Base-by-base conservation (phyloP, 2,797 vertebrate species). In the Calcarius lapponicus region DNA sequence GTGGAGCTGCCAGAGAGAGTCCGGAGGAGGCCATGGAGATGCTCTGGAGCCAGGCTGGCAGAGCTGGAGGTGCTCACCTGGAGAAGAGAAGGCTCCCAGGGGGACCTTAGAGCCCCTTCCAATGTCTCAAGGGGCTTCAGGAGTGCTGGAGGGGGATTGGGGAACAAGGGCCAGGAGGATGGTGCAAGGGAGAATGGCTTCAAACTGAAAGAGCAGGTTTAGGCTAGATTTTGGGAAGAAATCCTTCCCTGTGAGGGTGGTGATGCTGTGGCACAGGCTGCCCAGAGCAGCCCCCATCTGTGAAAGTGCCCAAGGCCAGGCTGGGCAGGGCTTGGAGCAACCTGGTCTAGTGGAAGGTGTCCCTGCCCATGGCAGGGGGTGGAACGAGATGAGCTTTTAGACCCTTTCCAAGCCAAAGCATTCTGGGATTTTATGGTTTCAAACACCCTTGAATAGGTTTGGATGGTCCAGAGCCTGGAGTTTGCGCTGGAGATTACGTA, bases 391-490 rank as follows among this genome's bases (percentile, higher is more conserved):
- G 53, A 2, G 11, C 34, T 71, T 65, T 65, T 28, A 60, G 45
- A 9, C 28, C 11, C 26, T 58, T 79, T 60, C 40, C 60, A 72
- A 28, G 17, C 60, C 26, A 79, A 47, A 60, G 53, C 34, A 5
- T 32, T 79, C 13, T 11, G 26, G 7, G 60, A 20, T 79, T 79
- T 90, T 84, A 60, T 67, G 84, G 83, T 95, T 96, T 96, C 72
- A 70, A 38, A 45, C 79, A 19, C 78, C 45, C 58, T 34, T 40
- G 53, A 43, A 36, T 66, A 53, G 47, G 84, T 88, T 40, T 29
- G 94, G 66, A 92, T 56, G 51, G 26, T 80, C 25, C 72, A 20
- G 47, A 73, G 80, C 48, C 53, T 80, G 65, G 71, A 80, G 82
- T 56, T 79, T 29, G 83, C 15, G 1, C 76, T 78, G 81, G 18